Evolutionary conservation across 2,888 invertebrate genomes (phyloP).

Genomic region (Synanthedon tipuliformis): DNA sequence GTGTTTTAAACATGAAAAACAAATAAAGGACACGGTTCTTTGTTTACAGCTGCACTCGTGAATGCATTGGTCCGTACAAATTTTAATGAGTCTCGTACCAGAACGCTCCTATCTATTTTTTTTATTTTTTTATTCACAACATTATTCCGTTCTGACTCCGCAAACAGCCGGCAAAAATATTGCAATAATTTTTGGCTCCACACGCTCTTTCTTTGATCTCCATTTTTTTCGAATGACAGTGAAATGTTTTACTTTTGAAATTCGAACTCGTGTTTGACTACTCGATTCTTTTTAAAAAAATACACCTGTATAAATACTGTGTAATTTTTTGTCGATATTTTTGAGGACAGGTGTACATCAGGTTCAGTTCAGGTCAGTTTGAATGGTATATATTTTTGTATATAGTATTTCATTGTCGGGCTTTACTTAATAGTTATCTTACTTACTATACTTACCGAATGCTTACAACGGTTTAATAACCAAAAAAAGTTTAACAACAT

Average conservation of each 20-base stretch:
- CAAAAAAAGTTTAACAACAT: too few species aligned
- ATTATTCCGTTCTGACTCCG: constrained; percentile 4
- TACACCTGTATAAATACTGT: too few species aligned
- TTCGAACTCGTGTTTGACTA: too few species aligned
- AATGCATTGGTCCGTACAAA: constrained; percentile 42
- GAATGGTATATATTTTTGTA: too few species aligned
- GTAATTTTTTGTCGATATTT: too few species aligned
- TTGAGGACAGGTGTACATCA: too few species aligned
- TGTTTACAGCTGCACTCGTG: constrained; percentile 32
- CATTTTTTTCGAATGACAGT: constrained; percentile 1
- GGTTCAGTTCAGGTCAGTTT: too few species aligned
- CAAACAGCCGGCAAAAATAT: constrained; percentile 5
- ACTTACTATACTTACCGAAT: too few species aligned
- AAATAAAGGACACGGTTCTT: constrained; percentile 3
- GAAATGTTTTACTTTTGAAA: not conserved
- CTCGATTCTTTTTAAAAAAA: too few species aligned
- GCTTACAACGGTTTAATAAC: too few species aligned
- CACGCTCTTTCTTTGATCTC: constrained; percentile 6
- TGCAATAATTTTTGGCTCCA: constrained; percentile 3
- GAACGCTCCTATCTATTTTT: constrained; percentile 8
- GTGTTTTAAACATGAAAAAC: not conserved
- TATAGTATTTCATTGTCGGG: too few species aligned
- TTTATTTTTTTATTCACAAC: constrained; percentile 14
- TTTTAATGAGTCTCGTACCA: constrained; percentile 51
- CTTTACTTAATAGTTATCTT: too few species aligned